Evolutionary conservation across 2,888 invertebrate species (phyloP), one percentile per base, ranked within the genome.

Genomic region (Hecatera dysodea): DNA sequence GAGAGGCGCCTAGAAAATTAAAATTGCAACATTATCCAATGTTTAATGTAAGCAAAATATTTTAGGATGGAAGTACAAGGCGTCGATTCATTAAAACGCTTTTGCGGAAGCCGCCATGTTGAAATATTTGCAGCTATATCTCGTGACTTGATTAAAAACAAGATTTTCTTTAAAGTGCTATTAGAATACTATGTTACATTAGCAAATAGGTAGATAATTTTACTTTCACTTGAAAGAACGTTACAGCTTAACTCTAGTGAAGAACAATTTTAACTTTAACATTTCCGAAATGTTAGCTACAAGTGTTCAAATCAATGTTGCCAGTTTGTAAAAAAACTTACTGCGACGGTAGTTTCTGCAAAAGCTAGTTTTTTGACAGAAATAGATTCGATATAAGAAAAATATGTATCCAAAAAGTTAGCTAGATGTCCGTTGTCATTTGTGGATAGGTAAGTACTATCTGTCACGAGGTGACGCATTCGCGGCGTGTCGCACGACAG

Each of bases 391-490:
- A 91, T 93, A 84, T 94, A 94, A 95, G 94, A 90, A 93, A 93
- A 82, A 92, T 92, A 91, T 94, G 91, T 95, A 94, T 92, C 90
- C 93, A 87, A 92, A 78, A 91, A 91, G 90, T 92, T 93, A 93
- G 92, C 90, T 94, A 94, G 92, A 90, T 93, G 92, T 94, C 93
- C 87, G 92, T 94, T 93, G 90, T 91, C 88, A 85, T 93, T 90
- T 88, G 88, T 91, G 89, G 81, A 84, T 86, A 83, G 86, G 85
- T 91, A 92, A 92, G 86, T 91, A 87, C 89, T 70, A 82, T 81
- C 82, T 84, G 82, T 80, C 81, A 81, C 76, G 82, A 74, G 81
- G 81, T 67, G 85, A 81, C 82, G 83, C 82, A 75, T 78, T 78
- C 73, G 81, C 81, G 85, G 73, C 67, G 80, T 75, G 77, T 85